Percentiles rank a stretch among this genome's conserved stretches.
Conservation (phyloP, 2,888 invertebrate genomes). For the Stenodera caucasica region DNA sequence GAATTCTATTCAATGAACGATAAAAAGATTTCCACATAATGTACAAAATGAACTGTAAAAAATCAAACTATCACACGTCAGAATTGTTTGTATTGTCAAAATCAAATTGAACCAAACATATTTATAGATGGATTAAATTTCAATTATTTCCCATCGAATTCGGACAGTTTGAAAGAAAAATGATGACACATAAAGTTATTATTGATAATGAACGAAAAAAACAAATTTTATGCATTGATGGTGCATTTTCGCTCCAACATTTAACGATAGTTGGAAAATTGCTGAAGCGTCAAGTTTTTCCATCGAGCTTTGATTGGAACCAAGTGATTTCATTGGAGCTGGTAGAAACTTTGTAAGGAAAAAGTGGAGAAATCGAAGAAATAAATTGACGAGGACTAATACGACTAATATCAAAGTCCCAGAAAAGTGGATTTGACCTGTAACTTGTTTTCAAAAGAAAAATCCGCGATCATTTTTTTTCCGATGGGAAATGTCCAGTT, state of each 20-base stretch:
- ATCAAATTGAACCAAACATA: background rate
- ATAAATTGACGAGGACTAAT: background rate
- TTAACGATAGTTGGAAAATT: background rate
- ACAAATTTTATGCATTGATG: background rate
- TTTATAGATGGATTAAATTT: background rate
- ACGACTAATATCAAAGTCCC: background rate
- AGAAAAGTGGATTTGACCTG: no score
- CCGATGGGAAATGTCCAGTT: no score
- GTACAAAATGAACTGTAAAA: background rate
- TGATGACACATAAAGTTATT: background rate
- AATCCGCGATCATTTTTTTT: no score
- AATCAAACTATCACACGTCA: background rate
- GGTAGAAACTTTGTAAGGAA: background rate
- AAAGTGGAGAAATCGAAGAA: background rate
- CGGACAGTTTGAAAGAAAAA: background rate
- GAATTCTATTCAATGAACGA: constrained; percentile 11
- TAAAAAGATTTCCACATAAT: constrained; percentile 12
- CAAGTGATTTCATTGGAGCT: background rate
- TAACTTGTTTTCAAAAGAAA: no score
- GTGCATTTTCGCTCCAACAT: background rate
- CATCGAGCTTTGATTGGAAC: background rate
- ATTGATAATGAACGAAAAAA: background rate
- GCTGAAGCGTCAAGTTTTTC: constrained; percentile 2
- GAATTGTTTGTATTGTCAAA: background rate
- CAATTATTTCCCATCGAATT: background rate